Evolutionary conservation across 1,140 invertebrate genomes (phyloP), one percentile per base, ranked within the genome.

Genomic region (Drosophila persimilis): DNA sequence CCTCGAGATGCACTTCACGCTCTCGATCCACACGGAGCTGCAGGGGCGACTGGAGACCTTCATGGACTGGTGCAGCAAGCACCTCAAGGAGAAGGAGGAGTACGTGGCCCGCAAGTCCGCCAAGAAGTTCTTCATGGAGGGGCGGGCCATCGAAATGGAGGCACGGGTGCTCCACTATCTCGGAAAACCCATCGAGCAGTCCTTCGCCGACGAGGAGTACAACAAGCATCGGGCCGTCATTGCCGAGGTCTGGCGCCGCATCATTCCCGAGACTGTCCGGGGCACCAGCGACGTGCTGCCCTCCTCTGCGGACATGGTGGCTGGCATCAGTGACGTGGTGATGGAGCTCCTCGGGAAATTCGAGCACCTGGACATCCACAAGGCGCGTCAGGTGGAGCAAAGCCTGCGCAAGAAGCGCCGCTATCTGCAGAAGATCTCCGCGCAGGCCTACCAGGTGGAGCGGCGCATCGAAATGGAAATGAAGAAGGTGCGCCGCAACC

Each of bases 81-180:
- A 91, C 35, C 53, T 91, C 0, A 69, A 60, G 35, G 88, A 91
- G 52, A 91, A 89, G 26, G 52, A 89, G 24, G 88, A 90, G 6
- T 91, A 83, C 44, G 90, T 90, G 6, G 72, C 76, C 0, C 75
- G 83, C 24, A 90, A 89, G 53, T 91, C 89, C 26, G 83, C 89
- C 1, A 90, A 90, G 52, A 78, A 90, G 26, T 90, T 76, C 55
- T 91, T 91, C 24, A 91, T 91, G 89, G 77, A 83, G 29, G 78
- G 76, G 55, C 89, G 90, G 0, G 90, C 89, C 7, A 47, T 48
- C 1, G 81, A 90, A 45, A 79, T 91, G 77, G 78, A 86, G 17
- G 8, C 47, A 0, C 58, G 65, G 13, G 73, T 79, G 0, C 50
- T 58, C 0, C 52, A 72, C 1, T 80, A 77, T 20, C 48, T 90